Conservation (phyloP, 2,888 invertebrate species). For the Clunio marinus region DNA sequence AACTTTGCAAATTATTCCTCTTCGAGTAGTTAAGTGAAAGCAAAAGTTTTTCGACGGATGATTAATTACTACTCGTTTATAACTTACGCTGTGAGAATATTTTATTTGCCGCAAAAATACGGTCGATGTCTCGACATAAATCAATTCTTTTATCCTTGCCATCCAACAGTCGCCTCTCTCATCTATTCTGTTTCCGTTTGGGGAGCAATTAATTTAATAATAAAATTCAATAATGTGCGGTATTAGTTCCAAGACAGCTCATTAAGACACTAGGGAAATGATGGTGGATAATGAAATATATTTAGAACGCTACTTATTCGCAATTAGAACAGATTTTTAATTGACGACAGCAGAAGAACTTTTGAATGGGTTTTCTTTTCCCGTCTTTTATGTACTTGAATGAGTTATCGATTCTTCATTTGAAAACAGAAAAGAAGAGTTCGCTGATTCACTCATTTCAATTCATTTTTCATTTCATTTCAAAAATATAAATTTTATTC, state of each 20-base stretch:
- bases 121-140: conserved; percentile 12
- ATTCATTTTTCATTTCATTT: no score
- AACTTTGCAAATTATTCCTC: neutral
- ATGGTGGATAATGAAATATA: no score
- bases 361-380: no score
- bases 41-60: neutral
- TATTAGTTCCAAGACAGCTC: neutral
- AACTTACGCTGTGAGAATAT: neutral
- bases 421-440: no score
- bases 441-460: no score
- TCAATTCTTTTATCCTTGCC: neutral
- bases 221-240: neutral
- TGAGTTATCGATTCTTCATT: no score
- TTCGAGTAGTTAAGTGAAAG: neutral
- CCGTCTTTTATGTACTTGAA: no score
- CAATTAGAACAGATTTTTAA: no score
- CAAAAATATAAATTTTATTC: no score
- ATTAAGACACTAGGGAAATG: neutral
- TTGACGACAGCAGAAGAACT: no score
- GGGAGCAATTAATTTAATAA: neutral
- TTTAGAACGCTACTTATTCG: no score
- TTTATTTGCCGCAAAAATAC: conserved; percentile 3
- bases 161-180: neutral
- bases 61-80: conserved; percentile 18
- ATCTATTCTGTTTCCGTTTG: neutral